These are phyloP conservation scores for Euura lappo DNA, from an alignment of 1,140 invertebrate genomes.

Conservation along the genomic window DNA sequence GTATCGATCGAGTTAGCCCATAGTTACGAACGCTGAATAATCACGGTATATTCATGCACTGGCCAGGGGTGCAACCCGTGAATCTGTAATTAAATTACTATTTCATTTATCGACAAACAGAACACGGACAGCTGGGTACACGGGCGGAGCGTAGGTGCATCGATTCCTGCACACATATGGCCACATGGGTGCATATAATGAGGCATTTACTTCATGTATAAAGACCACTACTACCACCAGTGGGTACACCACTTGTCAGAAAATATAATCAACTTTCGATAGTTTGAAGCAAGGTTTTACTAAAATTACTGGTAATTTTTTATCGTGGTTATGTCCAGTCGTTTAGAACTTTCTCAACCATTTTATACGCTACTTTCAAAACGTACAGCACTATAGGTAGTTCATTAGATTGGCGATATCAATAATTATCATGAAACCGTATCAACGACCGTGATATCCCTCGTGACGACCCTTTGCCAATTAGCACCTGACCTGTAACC, in stretches of 20 bases:
- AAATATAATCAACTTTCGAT: constrained; percentile 3
- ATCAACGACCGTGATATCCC: too few species aligned
- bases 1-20: neutral
- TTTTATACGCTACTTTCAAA: too few species aligned
- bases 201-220: too few species aligned
- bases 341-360: neutral
- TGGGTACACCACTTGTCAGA: neutral
- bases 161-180: neutral
- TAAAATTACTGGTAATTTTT: neutral
- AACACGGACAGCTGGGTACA: neutral
- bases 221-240: neutral
- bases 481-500: too few species aligned
- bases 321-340: neutral
- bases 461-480: too few species aligned
- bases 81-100: neutral
- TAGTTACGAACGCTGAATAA: neutral
- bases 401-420: too few species aligned
- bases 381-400: too few species aligned
- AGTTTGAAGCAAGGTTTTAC: constrained; percentile 2
- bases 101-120: constrained; percentile 7
- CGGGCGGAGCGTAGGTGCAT: neutral
- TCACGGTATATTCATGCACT: neutral
- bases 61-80: neutral
- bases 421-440: too few species aligned
- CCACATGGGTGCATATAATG: neutral